Evolutionary conservation across 2,797 vertebrate species (phyloP), one percentile per base, ranked within the genome.

Genomic region (Saxicola maurus): DNA sequence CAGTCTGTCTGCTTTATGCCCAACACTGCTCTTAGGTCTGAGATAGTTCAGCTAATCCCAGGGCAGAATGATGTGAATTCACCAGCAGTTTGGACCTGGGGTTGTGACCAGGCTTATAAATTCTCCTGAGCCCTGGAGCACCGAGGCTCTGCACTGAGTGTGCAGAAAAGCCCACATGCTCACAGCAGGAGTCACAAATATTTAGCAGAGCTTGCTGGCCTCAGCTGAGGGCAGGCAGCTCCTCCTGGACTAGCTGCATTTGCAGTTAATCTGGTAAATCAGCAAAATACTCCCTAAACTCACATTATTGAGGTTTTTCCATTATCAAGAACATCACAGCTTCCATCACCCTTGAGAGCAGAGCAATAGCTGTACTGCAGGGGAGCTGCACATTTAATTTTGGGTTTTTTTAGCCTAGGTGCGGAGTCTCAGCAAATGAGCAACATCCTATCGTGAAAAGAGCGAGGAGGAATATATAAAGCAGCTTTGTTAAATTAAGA

Each of bases 261-360:
- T 87, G 49, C 62, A 87, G 87, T n/a, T 82, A 83, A 51, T 71
- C 59, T 78, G 59, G 73, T 52, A 75, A 82, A 92, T 52, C 66
- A 86, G 69, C 48, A 78, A 59, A 89, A 45, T 21, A 3, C 37
- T 94, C 93, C 87, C 80, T 42, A 28, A 78, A 72, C 69, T 86
- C 30, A 0, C 60, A 62, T 94, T 91, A 83, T 75, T 64, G 65
- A 72, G 56, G 33, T 24, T 81, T 91, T 94, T 89, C 91, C 64
- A 83, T 93, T 92, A 92, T 37, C 66, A 59, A 62, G 82, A 87
- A 76, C 52, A 81, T 81, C 80, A 68, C 25, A 81, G 37, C 40
- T 86, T 87, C 80, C 53, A 76, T 21, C 52, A 46, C 60, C 68
- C 79, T 40, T 18, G 40, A 82, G 57, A 84, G 43, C 16, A 60